These are phyloP conservation scores for Malurus elegans DNA, from an alignment of 2,113 vertebrate genomes.

Conservation along the genomic window DNA sequence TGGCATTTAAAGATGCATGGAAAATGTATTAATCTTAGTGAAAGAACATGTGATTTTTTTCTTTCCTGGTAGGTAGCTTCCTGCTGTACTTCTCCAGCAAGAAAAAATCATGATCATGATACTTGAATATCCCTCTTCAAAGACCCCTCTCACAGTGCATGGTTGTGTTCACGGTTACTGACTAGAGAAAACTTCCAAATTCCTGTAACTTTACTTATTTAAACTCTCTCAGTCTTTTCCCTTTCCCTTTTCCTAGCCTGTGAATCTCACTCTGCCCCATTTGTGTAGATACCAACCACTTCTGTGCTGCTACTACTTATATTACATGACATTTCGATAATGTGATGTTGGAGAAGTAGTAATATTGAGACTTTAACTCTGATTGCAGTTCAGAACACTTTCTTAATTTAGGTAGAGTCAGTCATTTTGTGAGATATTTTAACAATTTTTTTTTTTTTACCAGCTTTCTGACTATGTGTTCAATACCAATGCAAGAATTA, in stretches of 20 bases:
- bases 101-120: background rate
- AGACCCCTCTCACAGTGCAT: fast-evolving
- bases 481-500: background rate
- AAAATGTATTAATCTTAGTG: background rate
- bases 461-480: background rate
- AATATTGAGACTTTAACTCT: background rate
- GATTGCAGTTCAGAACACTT: background rate
- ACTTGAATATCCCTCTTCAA: background rate
- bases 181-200: background rate
- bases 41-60: background rate
- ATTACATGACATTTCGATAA: background rate
- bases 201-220: background rate
- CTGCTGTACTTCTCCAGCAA: background rate
- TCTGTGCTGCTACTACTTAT: background rate
- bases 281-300: background rate
- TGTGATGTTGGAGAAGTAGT: background rate
- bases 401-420: background rate
- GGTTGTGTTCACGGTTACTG: background rate
- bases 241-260: background rate
- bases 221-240: background rate
- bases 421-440: background rate
- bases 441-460: background rate
- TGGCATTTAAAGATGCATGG: background rate
- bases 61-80: background rate
- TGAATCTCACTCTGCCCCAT: background rate